Conservation (phyloP, 1,140 invertebrate genomes). For the Camponotus floridanus region DNA sequence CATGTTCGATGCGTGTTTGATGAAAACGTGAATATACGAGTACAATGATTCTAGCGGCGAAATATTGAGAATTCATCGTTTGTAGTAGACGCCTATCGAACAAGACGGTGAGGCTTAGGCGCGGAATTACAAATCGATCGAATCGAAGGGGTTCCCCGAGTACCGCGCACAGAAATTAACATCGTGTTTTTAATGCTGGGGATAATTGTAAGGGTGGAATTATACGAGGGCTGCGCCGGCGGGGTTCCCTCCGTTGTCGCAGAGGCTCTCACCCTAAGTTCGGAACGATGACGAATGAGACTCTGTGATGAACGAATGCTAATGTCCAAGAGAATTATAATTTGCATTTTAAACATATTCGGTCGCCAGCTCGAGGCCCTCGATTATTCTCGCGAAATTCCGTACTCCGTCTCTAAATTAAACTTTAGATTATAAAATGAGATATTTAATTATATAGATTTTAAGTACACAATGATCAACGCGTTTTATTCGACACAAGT, state of each 20-base stretch:
- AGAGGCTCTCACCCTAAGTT: constrained; percentile 80
- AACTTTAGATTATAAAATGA: not conserved
- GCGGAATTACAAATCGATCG: constrained; percentile 85
- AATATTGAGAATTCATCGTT: constrained; percentile 71
- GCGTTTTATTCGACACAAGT: not conserved
- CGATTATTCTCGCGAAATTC: not conserved
- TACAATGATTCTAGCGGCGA: constrained; percentile 14
- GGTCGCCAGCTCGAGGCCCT: not conserved
- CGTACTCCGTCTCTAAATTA: not conserved
- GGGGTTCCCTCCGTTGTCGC: constrained; percentile 79
- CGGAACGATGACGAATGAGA: constrained; percentile 69
- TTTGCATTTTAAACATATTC: constrained; percentile 47
- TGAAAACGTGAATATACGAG: not conserved
- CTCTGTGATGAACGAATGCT: constrained; percentile 39
- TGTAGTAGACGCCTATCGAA: constrained; percentile 58
- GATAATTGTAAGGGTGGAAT: constrained; percentile 86
- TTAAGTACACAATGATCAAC: not conserved
- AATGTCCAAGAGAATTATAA: constrained; percentile 51
- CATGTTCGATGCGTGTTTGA: not conserved
- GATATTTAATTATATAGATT: not conserved
- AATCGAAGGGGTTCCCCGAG: constrained; percentile 81
- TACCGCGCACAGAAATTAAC: constrained; percentile 84
- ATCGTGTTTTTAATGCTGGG: constrained; percentile 85
- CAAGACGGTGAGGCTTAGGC: constrained; percentile 78
- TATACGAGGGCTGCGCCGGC: constrained; percentile 81